Percentiles rank a stretch among this genome's conserved stretches.
phyloP scores from a whole-genome alignment of 2,888 invertebrate genomes.

The Altica lythri region DNA sequence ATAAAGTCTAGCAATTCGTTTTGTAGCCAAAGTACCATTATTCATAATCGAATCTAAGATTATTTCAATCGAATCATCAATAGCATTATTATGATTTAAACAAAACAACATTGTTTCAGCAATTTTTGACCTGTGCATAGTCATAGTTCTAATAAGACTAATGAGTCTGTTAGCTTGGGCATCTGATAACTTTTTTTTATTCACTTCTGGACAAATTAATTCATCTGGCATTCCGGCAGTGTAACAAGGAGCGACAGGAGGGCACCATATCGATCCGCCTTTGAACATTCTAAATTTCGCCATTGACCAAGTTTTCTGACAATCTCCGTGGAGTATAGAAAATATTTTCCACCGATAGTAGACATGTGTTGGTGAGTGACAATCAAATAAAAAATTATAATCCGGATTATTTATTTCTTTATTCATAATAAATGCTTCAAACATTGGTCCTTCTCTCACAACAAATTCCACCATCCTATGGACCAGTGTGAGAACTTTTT shows the following conservation, averaged over 20 bases:
- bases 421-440: slow-evolving; percentile 99
- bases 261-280: slow-evolving; percentile 92
- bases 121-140: slow-evolving; percentile 74
- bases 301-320: slow-evolving; percentile 82
- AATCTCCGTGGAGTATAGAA: slow-evolving; percentile 93
- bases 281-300: slow-evolving; percentile 96
- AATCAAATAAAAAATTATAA: slow-evolving; percentile 95
- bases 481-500: slow-evolving; percentile 85
- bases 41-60: slow-evolving; percentile 84
- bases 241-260: slow-evolving; percentile 90
- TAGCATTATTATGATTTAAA: slow-evolving; percentile 92
- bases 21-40: slow-evolving; percentile 68
- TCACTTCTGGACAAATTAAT: slow-evolving; percentile 68
- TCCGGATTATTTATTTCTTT: slow-evolving; percentile 93
- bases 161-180: slow-evolving; percentile 87
- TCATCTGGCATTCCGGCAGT: slow-evolving; percentile 96
- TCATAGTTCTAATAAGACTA: slow-evolving; percentile 80
- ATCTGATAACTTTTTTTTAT: slow-evolving; percentile 69
- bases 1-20: slow-evolving; percentile 84
- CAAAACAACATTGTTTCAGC: slow-evolving; percentile 97
- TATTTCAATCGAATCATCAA: slow-evolving; percentile 89
- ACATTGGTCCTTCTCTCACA: slow-evolving; percentile 96
- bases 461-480: slow-evolving; percentile 98
- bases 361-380: slow-evolving; percentile 61
- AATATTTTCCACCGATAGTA: slow-evolving; percentile 83